Percentiles rank a stretch among this genome's conserved stretches.
These are phyloP conservation scores for Ceriagrion tenellum DNA, from an alignment of 2,888 invertebrate genomes.

Conservation along the genomic window DNA sequence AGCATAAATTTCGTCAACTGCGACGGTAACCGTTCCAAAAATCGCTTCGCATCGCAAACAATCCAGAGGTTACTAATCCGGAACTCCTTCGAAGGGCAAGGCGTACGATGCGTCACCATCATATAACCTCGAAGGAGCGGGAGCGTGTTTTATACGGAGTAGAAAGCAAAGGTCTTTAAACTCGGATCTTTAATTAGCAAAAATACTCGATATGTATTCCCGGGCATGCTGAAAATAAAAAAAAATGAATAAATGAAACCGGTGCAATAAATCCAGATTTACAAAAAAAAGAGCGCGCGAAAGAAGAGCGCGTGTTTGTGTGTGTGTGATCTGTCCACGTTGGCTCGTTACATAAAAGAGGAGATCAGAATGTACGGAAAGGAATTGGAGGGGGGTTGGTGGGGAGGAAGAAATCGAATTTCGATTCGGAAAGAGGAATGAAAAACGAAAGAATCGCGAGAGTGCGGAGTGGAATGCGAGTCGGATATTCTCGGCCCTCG, in stretches of 20 bases:
- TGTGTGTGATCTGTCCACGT: neutral
- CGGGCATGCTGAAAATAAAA: neutral
- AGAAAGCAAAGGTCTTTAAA: neutral
- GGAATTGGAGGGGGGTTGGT: too few relatives aligned
- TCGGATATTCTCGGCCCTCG: neutral
- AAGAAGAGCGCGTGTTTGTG: too few relatives aligned
- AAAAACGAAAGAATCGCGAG: neutral
- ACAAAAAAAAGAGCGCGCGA: too few relatives aligned
- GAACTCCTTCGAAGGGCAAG: neutral
- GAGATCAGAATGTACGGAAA: neutral
- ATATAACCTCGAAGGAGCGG: neutral
- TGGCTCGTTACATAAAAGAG: neutral
- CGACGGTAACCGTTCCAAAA: neutral
- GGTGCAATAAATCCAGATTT: neutral
- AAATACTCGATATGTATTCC: neutral
- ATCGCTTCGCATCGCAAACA: neutral
- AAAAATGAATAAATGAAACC: neutral
- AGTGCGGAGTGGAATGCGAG: neutral
- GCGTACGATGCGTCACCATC: neutral
- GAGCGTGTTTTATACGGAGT: neutral
- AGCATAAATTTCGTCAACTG: neutral
- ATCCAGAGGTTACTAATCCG: neutral
- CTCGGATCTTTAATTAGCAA: neutral
- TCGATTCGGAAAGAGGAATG: neutral
- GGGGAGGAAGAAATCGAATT: neutral